These are phyloP conservation scores for Sinosuthora webbiana DNA, from an alignment of 2,113 vertebrate species.

Conservation along the genomic window DNA sequence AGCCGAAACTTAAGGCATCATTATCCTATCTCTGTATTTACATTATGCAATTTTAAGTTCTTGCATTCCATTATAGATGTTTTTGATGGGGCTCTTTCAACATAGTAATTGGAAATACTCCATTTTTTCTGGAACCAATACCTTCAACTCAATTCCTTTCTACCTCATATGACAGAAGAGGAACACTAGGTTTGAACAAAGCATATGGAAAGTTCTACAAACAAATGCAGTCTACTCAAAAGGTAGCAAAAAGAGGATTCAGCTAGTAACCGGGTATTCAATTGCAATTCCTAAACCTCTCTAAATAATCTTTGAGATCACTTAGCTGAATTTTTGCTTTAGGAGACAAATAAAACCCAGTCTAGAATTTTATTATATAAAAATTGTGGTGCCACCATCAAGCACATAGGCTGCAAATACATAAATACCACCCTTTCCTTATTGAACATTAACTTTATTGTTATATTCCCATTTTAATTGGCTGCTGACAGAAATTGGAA, in stretches of 20 bases:
- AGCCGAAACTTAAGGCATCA: not conserved
- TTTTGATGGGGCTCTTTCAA: not conserved
- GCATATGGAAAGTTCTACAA: not conserved
- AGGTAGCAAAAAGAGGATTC: not conserved
- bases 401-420: not conserved
- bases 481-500: not conserved
- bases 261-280: not conserved
- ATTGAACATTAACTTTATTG: not conserved
- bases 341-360: not conserved
- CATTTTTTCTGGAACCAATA: not conserved
- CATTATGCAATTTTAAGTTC: not conserved
- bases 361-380: not conserved
- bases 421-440: not conserved
- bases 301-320: not conserved
- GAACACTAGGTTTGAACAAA: not conserved
- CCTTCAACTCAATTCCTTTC: not conserved
- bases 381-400: not conserved
- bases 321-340: not conserved
- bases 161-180: not conserved
- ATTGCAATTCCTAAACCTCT: not conserved
- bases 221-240: not conserved
- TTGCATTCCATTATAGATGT: rapidly evolving
- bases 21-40: not conserved
- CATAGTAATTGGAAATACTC: not conserved
- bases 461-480: not conserved